A percentile compares a stretch with the other conserved stretches of the same genome.
phyloP scores from a whole-genome alignment of 2,113 vertebrate species.

The Platichthys stellatus region DNA sequence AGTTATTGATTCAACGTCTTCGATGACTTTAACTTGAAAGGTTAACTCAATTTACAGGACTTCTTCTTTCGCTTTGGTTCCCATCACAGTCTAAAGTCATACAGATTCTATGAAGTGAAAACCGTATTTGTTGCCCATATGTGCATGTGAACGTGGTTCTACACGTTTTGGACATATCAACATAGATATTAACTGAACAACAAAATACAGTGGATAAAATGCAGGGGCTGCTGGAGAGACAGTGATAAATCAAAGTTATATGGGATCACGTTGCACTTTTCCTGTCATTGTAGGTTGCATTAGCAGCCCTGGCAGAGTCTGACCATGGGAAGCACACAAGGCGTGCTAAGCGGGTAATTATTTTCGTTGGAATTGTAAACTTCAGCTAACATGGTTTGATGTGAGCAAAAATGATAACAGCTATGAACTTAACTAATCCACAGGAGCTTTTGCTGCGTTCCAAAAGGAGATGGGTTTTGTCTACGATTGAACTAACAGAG shows the following conservation, averaged over 20 bases:
- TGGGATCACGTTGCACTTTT: not conserved
- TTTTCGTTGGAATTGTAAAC: not conserved
- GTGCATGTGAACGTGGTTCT: not conserved
- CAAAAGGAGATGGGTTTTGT: conserved; percentile 87
- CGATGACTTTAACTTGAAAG: too few relatives aligned
- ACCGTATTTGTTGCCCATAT: not conserved
- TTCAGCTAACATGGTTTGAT: not conserved
- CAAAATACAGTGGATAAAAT: too few relatives aligned
- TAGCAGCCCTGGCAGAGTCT: conserved; percentile 25
- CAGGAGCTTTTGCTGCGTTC: conserved; percentile 73
- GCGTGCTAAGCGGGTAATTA: conserved; percentile 65
- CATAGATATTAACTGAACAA: not conserved
- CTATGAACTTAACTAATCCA: not conserved
- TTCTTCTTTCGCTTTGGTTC: too few relatives aligned
- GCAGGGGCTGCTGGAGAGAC: too few relatives aligned
- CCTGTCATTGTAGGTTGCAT: conserved; percentile 43
- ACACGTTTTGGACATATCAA: not conserved
- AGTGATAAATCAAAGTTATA: not conserved
- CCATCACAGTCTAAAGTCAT: not conserved
- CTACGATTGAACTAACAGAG: conserved; percentile 84
- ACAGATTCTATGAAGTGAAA: not conserved
- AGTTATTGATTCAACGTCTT: too few relatives aligned
- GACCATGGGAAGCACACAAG: not conserved
- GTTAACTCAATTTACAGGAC: not conserved
- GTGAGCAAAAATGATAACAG: not conserved